A percentile compares a stretch with the other conserved stretches of the same genome.
phyloP scores from a whole-genome alignment of 2,113 vertebrate genomes.

The Macroglossus sobrinus region DNA sequence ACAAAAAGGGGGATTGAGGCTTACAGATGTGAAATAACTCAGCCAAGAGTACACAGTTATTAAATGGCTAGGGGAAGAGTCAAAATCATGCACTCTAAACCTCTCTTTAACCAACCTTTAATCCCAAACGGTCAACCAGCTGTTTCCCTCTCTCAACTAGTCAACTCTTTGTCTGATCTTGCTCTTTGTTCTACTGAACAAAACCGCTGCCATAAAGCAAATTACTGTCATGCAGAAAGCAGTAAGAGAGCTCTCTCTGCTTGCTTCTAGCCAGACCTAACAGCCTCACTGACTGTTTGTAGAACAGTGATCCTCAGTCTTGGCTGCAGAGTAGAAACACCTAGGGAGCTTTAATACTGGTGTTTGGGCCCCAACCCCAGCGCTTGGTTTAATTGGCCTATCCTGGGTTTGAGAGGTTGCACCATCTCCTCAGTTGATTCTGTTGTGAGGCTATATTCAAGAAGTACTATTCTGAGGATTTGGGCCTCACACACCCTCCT shows the following conservation, averaged over 20 bases:
- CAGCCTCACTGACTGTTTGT: not conserved
- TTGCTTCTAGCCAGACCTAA: not conserved
- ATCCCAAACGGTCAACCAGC: not conserved
- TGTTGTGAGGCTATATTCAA: not conserved
- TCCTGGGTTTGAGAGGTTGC: not conserved
- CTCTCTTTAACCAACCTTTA: not conserved
- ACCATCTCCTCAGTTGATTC: not conserved
- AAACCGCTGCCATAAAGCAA: not conserved
- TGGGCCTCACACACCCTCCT: not conserved
- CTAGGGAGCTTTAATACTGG: not conserved
- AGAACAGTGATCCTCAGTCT: not conserved
- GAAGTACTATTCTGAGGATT: not conserved
- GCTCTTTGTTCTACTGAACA: not conserved
- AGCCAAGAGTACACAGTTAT: not conserved
- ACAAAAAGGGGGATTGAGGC: not conserved
- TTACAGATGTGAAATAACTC: not conserved
- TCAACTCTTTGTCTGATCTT: not conserved
- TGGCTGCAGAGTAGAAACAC: not conserved
- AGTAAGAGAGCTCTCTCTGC: not conserved
- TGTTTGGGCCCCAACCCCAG: accelerated
- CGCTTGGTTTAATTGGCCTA: not conserved
- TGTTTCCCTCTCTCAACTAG: not conserved
- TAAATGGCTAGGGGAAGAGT: not conserved
- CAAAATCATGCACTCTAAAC: not conserved
- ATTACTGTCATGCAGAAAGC: not conserved